Evolutionary conservation across 2,888 invertebrate genomes (phyloP).

Genomic region (Brenthis hecate): DNA sequence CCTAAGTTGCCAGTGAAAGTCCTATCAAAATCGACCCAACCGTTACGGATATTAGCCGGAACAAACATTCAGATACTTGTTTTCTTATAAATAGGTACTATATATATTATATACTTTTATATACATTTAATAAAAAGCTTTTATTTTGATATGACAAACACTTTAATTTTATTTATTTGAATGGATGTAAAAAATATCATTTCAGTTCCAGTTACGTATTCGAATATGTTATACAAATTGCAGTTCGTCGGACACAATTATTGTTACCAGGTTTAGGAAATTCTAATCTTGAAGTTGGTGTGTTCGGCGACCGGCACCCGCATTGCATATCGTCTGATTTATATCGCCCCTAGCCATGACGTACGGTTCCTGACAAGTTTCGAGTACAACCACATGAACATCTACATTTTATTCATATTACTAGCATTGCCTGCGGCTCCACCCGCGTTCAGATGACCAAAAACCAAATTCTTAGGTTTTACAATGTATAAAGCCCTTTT

Average conservation of each 20-base stretch:
- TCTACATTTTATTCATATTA: constrained; percentile 20
- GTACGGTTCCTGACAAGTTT: constrained; percentile 68
- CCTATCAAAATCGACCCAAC: too few relatives aligned
- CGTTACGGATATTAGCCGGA: too few relatives aligned
- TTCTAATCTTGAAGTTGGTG: constrained; percentile 70
- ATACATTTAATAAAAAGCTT: too few relatives aligned
- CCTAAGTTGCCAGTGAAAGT: too few relatives aligned
- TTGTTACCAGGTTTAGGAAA: constrained; percentile 63
- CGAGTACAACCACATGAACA: constrained; percentile 35
- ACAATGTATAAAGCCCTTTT: too few relatives aligned
- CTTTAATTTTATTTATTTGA: background rate
- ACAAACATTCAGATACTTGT: too few relatives aligned
- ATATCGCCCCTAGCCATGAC: constrained; percentile 59
- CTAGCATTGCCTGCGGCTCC: too few relatives aligned
- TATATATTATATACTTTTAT: too few relatives aligned
- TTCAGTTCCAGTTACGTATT: background rate
- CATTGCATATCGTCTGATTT: constrained; percentile 74
- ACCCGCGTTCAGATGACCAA: too few relatives aligned
- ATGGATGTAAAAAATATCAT: background rate
- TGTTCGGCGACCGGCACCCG: constrained; percentile 51
- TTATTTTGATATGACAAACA: too few relatives aligned
- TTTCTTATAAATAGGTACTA: too few relatives aligned
- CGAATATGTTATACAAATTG: constrained; percentile 27
- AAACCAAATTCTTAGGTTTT: too few relatives aligned
- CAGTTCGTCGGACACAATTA: constrained; percentile 68